These are phyloP conservation scores for Trichonephila clavipes DNA, from an alignment of 1,140 invertebrate species.

Conservation along the genomic window DNA sequence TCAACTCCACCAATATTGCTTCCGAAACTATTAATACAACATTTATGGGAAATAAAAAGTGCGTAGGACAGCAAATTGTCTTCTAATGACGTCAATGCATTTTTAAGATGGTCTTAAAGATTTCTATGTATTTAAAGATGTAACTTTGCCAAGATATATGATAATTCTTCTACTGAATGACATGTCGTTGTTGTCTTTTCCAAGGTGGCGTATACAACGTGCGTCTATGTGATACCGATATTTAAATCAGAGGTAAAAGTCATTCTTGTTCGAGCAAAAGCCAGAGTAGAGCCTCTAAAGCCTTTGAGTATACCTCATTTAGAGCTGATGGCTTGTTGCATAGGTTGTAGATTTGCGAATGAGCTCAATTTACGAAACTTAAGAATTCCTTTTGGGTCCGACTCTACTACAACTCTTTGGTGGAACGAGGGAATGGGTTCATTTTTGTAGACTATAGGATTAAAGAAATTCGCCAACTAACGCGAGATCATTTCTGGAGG, in stretches of 20 bases:
- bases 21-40: conserved; percentile 44
- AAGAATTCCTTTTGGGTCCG: too few species aligned
- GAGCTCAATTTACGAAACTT: not conserved
- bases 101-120: not conserved
- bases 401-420: not conserved
- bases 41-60: conserved; percentile 30
- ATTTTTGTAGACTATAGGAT: not conserved
- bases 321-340: too few species aligned
- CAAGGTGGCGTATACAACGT: not conserved
- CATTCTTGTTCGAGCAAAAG: conserved; percentile 45
- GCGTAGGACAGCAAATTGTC: not conserved
- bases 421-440: not conserved
- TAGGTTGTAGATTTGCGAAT: not conserved
- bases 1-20: conserved; percentile 40
- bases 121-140: conserved; percentile 12
- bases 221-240: conserved; percentile 28
- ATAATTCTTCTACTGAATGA: conserved; percentile 18
- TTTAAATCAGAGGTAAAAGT: conserved; percentile 46
- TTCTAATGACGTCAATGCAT: conserved; percentile 31
- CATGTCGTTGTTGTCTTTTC: not conserved
- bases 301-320: not conserved
- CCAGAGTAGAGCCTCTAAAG: conserved; percentile 29
- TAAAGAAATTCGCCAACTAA: conserved; percentile 7
- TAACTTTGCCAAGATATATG: conserved; percentile 16
- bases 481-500: not conserved